Evolutionary conservation across 1,140 invertebrate genomes (phyloP).

Genomic region (Ceratosolen solmsi): DNA sequence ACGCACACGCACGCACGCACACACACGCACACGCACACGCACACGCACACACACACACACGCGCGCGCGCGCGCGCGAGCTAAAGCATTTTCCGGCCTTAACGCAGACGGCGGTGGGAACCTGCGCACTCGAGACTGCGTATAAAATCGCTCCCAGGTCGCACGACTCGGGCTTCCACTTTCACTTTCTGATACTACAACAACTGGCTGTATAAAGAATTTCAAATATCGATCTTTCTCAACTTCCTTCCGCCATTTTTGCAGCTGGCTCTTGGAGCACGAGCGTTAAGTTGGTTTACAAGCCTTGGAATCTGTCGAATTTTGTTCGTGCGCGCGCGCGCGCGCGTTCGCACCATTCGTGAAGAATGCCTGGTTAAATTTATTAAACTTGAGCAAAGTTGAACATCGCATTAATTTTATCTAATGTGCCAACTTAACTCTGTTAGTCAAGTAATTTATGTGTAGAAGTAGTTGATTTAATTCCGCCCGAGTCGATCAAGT

Average conservation of each 20-base stretch:
- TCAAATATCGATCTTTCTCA: too few species aligned
- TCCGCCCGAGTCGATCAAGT: background rate
- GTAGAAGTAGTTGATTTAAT: background rate
- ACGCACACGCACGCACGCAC: too few species aligned
- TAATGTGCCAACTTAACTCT: background rate
- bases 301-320: too few species aligned
- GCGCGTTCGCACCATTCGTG: too few species aligned
- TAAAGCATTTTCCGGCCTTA: background rate
- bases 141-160: background rate
- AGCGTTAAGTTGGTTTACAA: too few species aligned
- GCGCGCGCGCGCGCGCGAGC: background rate
- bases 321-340: too few species aligned
- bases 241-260: too few species aligned
- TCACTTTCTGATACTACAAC: background rate
- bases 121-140: background rate
- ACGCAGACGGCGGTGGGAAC: background rate
- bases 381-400: background rate
- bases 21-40: too few species aligned
- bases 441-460: slow-evolving; percentile 1
- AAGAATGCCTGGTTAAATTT: background rate
- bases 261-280: too few species aligned
- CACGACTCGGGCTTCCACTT: background rate
- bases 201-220: too few species aligned
- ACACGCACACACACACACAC: too few species aligned
- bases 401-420: background rate